Percentiles rank a stretch among this genome's conserved stretches.
Evolutionary conservation across 2,113 vertebrate species (phyloP).

Genomic region (Gambusia holbrooki): DNA sequence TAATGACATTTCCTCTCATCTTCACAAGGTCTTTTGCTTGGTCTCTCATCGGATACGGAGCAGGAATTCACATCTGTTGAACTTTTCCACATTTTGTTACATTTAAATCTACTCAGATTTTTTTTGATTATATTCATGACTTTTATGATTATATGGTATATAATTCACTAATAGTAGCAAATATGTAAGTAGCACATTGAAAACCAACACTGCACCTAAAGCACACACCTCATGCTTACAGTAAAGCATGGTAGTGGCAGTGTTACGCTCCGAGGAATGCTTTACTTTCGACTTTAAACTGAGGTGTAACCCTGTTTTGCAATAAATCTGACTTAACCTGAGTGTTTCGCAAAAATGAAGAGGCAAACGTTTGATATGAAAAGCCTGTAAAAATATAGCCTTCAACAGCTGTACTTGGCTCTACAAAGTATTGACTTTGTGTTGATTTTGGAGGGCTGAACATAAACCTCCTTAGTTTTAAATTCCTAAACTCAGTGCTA

Average conservation of each 20-base stretch:
- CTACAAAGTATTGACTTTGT: background rate
- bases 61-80: background rate
- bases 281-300: background rate
- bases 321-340: background rate
- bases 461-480: constrained; percentile 16
- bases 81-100: background rate
- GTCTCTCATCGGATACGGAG: too few relatives aligned
- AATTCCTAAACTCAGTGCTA: constrained; percentile 20
- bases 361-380: background rate
- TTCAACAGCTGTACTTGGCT: background rate
- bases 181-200: background rate
- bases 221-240: background rate
- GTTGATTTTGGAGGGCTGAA: background rate
- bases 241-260: background rate
- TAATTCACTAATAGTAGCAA: background rate
- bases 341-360: background rate
- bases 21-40: too few relatives aligned
- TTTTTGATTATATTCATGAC: too few relatives aligned
- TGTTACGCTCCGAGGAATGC: background rate
- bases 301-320: background rate
- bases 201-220: background rate
- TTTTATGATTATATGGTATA: background rate
- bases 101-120: background rate
- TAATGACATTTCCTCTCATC: too few relatives aligned
- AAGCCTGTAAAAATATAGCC: background rate